These are phyloP conservation scores for Drosophila vallismaia DNA, from an alignment of 2,888 invertebrate species.

Conservation along the genomic window DNA sequence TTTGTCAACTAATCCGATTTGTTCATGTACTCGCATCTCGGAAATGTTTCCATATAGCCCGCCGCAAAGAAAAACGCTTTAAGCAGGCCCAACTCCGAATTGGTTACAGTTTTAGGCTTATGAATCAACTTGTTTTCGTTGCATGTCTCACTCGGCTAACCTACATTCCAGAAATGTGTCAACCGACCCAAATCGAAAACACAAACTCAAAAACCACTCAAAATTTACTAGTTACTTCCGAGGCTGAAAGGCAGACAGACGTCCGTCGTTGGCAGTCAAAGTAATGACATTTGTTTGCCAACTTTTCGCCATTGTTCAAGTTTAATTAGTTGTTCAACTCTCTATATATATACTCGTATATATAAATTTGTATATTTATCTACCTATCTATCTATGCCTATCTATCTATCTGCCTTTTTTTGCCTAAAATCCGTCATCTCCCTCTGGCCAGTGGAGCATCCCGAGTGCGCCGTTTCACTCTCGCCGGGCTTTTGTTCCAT, in stretches of 20 bases:
- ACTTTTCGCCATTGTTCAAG: slow-evolving; percentile 73
- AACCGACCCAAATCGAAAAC: slow-evolving; percentile 41
- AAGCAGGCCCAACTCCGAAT: slow-evolving; percentile 46
- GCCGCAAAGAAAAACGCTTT: slow-evolving; percentile 3
- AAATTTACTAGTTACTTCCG: slow-evolving; percentile 19
- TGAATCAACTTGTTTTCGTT: slow-evolving; percentile 61
- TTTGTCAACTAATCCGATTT: slow-evolving; percentile 81
- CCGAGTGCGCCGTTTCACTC: slow-evolving; percentile 32
- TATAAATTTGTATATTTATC: neutral
- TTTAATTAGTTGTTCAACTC: slow-evolving; percentile 73
- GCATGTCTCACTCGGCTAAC: slow-evolving; percentile 63
- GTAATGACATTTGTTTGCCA: slow-evolving; percentile 71
- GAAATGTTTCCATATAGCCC: slow-evolving; percentile 23
- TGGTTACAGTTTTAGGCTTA: slow-evolving; percentile 77
- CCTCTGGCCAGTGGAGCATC: neutral
- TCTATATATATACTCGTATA: slow-evolving; percentile 2
- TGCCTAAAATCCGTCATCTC: slow-evolving; percentile 18
- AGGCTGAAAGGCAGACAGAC: neutral
- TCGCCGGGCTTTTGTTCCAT: slow-evolving; percentile 51
- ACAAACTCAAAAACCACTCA: slow-evolving; percentile 24
- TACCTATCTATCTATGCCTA: slow-evolving; percentile 16
- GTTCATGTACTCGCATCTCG: slow-evolving; percentile 62
- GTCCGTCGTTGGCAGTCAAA: slow-evolving; percentile 14
- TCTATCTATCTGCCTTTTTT: slow-evolving; percentile 27
- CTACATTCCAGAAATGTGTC: slow-evolving; percentile 70